Evolutionary conservation across 30 jellyfish, hydroid and myxozoan species (phyloP).

Genomic region (Catostylus mosaicus): DNA sequence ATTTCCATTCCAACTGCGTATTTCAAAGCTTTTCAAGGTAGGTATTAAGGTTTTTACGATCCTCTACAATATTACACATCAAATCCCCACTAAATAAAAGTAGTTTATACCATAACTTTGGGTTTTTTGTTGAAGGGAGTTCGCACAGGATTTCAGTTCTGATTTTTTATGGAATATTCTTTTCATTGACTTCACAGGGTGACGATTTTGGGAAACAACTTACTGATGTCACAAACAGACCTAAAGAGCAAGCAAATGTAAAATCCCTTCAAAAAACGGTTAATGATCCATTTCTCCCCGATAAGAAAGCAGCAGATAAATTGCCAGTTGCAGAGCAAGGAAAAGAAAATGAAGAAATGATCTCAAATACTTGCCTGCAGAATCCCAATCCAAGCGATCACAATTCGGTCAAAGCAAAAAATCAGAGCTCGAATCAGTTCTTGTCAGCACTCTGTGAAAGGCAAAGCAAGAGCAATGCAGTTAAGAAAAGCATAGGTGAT

Average conservation of each 20-base stretch:
- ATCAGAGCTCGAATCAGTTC: background rate
- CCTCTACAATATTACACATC: no score
- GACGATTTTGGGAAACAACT: background rate
- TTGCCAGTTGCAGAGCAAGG: background rate
- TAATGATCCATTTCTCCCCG: background rate
- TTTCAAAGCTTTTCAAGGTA: no score
- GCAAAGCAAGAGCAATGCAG: background rate
- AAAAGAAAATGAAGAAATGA: background rate
- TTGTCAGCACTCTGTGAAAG: background rate
- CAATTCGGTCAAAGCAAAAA: no score
- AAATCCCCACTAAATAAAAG: no score
- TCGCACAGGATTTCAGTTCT: no score
- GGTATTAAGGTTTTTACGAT: no score
- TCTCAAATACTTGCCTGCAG: background rate
- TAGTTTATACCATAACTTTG: no score
- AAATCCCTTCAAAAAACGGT: background rate
- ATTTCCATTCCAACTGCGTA: no score
- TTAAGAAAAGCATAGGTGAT: no score
- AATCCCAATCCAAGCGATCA: background rate
- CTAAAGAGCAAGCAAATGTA: background rate
- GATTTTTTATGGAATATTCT: no score
- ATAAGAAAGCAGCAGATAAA: background rate
- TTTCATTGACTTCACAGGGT: background rate
- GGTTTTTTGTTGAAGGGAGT: no score
- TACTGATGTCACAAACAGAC: background rate